Evolutionary conservation across 2,888 invertebrate species (phyloP), one percentile per base, ranked within the genome.

Genomic region (Sphaeridia pumilis): DNA sequence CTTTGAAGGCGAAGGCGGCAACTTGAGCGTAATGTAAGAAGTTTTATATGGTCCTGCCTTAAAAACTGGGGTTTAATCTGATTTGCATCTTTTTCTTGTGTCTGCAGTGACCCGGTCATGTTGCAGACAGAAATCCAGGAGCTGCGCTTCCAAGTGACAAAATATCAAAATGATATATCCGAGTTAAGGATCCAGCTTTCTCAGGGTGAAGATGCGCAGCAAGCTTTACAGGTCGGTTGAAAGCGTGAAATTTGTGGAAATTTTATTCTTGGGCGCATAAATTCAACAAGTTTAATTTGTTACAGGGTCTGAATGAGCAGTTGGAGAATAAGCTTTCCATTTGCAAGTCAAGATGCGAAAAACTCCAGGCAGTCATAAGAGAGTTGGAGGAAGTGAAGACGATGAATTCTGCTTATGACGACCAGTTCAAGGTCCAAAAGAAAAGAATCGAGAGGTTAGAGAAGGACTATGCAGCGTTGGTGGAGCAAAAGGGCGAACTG

Each of bases 361-460:
- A 43, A 22, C 20, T 43, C 3, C 42, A 41, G 21, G 14, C 28
- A n/a, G 14, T 45, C 1, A n/a, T 41, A 2, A 17, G 38, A 5
- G 52, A 52, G n/a, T 22, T 46, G 10, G 52, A 52, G 38, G 52
- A 52, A 3, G 41, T 34, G n/a, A 47, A 52, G 31, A 17, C n/a
- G 10, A 20, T 14, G 7, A 3, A 38, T 20, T 1, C 28, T 21
- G 27, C 41, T 17, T n/a, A 3, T 24, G 52, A 46, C 31, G 46
- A 52, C 43, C 38, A 7, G 4, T 47, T 26, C n/a, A 14, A 45
- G 3, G 28, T 52, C 12, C 28, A 26, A 7, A 17, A 27, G 4
- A 46, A 46, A 36, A 21, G 52, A 27, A 36, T 46, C 27, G 25
- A 52, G 38, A 12, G 52, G 20, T 17, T 52, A 3, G 52, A 52